Base-by-base conservation (phyloP, 2,797 vertebrate genomes). In the Enteromius mattozi region DNA sequence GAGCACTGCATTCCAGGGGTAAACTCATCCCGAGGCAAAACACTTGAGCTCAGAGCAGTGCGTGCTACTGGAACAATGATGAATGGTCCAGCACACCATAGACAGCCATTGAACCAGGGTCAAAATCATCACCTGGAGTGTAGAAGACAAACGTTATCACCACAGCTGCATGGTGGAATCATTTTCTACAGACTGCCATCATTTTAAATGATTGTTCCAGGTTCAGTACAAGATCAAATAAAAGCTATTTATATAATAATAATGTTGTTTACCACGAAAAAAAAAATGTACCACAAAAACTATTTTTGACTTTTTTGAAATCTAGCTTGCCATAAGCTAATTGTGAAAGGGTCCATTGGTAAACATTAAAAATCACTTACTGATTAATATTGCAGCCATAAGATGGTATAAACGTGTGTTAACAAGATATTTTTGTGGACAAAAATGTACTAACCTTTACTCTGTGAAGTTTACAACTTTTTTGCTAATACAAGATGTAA, bases 41-140 rank as follows among this genome's bases (percentile, higher is more conserved):
- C 74, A 78, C 40, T 71, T 78, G 75, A 78, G 49, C 47, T 83
- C 47, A 83, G 59, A 80, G 14, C 16, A 63, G 54, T 35, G 37
- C 7, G 4, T 49, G 77, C 78, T 59, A 51, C 72, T 45, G 33
- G 19, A 66, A 83, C 47, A 68, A 24, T 80, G 69, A 79, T 66
- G 69, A 80, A 83, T 75, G 56, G 24, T 51, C 49, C 6, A 61
- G 21, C 35, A 6, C 59, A 70, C 51, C 40, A 71, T 37, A 71
- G 51, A 78, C 0, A 24, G 49, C 47, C 47, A 68, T 14, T 83
- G 24, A 69, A 69, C 42, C 24, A 83, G 42, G 54, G 54, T 82
- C 37, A 61, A 76, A 77, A 33, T 77, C 14, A 45, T 77, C 71
- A 65, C 17, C 81, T 76, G 72, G n/a, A 54, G 45, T 40, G 30